Percentiles rank a stretch among this genome's conserved stretches.
These are phyloP conservation scores for Aplysina aerophoba DNA, from an alignment of 37 sponge, comb jelly and placozoan genomes.

Conservation along the genomic window DNA sequence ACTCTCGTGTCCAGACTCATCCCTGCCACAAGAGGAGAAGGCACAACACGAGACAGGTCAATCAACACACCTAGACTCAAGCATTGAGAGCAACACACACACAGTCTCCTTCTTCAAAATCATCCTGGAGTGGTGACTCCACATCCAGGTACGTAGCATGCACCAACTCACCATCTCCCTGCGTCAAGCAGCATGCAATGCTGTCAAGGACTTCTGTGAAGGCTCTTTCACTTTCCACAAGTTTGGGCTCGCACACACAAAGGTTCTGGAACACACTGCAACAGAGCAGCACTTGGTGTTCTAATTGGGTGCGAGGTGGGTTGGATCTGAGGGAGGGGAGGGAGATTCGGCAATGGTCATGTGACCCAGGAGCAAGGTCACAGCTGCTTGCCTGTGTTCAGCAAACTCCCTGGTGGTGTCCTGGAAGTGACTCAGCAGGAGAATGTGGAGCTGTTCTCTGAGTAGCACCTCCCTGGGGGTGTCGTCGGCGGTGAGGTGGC, in stretches of 20 bases:
- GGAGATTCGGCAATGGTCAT: too few species aligned
- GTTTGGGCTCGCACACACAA: slow-evolving; percentile 51
- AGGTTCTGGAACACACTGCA: slow-evolving; percentile 44
- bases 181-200: background rate
- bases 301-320: background rate
- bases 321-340: too few species aligned
- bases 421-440: slow-evolving; percentile 34
- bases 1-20: background rate
- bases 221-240: slow-evolving; percentile 3
- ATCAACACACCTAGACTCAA: background rate
- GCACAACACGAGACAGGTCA: background rate
- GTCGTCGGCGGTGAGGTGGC: slow-evolving; percentile 66
- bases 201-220: slow-evolving; percentile 7
- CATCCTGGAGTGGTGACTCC: too few species aligned
- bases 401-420: background rate
- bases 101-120: too few species aligned
- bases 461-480: slow-evolving; percentile 43
- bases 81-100: background rate
- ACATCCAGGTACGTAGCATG: too few species aligned
- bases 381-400: background rate
- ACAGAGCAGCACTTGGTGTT: background rate
- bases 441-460: background rate
- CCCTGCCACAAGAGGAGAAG: background rate
- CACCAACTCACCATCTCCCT: background rate
- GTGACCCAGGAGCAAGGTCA: too few species aligned